These are phyloP conservation scores for Megaceryle maxima DNA, from an alignment of 2,113 vertebrate species.

Conservation along the genomic window DNA sequence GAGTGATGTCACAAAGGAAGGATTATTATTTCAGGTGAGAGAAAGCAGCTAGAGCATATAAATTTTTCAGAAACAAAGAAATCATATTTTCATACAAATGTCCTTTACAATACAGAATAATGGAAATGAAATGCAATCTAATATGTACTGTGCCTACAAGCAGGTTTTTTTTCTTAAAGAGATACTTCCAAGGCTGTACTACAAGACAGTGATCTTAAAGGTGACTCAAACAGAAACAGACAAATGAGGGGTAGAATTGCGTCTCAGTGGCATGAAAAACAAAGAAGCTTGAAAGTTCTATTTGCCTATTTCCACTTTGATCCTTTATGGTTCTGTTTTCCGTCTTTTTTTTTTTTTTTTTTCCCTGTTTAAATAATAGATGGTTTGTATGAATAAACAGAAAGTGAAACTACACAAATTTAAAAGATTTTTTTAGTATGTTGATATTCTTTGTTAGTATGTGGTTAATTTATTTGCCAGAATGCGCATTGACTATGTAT, in stretches of 20 bases:
- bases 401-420: not conserved
- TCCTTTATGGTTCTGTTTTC: not conserved
- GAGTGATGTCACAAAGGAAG: constrained; percentile 4
- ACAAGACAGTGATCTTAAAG: not conserved
- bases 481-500: not conserved
- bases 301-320: not conserved
- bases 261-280: not conserved
- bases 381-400: not conserved
- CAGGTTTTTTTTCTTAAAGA: not conserved
- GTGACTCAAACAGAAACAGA: not conserved
- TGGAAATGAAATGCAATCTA: not conserved
- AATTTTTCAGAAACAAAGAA: constrained; percentile 38
- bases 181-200: not conserved
- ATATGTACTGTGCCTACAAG: not conserved
- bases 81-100: not conserved
- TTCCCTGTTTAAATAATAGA: not conserved
- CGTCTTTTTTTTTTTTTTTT: accelerated
- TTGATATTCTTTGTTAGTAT: not conserved
- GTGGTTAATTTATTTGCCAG: not conserved
- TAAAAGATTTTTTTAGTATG: not conserved
- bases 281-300: not conserved
- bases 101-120: not conserved
- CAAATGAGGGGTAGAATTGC: not conserved
- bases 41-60: not conserved
- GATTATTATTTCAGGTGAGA: constrained; percentile 10